phyloP scores from a whole-genome alignment of 2,888 invertebrate genomes.

The Thumatha senex region DNA sequence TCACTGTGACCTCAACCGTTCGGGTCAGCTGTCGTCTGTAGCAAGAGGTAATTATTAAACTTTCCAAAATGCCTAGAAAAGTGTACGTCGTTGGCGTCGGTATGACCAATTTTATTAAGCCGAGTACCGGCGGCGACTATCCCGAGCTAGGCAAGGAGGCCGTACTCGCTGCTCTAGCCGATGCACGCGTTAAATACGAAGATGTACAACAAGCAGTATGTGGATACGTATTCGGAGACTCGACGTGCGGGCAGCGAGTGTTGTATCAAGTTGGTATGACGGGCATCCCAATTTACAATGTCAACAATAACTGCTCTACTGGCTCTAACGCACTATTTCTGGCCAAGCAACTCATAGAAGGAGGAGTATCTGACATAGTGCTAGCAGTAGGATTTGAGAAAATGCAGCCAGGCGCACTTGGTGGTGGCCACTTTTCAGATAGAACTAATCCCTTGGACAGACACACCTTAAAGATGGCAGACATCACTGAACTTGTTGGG shows the following conservation, averaged over 20 bases:
- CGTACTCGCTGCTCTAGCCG: slow-evolving; percentile 92
- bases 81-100: slow-evolving; percentile 98
- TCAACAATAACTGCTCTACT: slow-evolving; percentile 99
- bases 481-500: slow-evolving; percentile 90
- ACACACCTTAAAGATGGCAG: slow-evolving; percentile 93
- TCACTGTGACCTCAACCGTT: slow-evolving; percentile 41
- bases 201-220: slow-evolving; percentile 95
- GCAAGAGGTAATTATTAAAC: slow-evolving; percentile 69
- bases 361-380: slow-evolving; percentile 93
- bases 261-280: slow-evolving; percentile 97
- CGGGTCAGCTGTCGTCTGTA: slow-evolving; percentile 53
- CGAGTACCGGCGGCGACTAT: slow-evolving; percentile 95
- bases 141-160: slow-evolving; percentile 98
- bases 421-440: slow-evolving; percentile 88
- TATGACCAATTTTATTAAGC: slow-evolving; percentile 99
- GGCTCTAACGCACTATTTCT: slow-evolving; percentile 96
- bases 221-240: slow-evolving; percentile 98
- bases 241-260: slow-evolving; percentile 97
- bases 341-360: slow-evolving; percentile 96
- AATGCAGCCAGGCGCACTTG: slow-evolving; percentile 96
- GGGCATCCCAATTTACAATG: slow-evolving; percentile 98
- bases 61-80: slow-evolving; percentile 76
- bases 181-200: slow-evolving; percentile 90
- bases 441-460: slow-evolving; percentile 95
- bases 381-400: slow-evolving; percentile 98